A percentile compares a stretch with the other conserved stretches of the same genome.
phyloP scores from a whole-genome alignment of 2,888 invertebrate species.

The Temnothorax rugatulus region DNA sequence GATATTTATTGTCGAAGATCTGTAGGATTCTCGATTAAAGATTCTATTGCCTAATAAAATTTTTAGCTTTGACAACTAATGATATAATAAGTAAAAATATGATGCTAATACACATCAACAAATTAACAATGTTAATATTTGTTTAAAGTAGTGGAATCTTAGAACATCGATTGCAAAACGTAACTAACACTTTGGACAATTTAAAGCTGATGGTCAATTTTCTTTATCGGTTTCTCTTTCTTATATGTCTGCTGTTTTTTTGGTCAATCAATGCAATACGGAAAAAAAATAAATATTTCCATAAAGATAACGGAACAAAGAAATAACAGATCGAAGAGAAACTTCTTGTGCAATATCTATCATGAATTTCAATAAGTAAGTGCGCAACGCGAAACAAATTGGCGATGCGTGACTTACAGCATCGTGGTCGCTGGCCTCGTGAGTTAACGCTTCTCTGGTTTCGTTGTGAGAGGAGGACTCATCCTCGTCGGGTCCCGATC shows the following conservation, averaged over 20 bases:
- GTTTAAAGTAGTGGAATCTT: neutral
- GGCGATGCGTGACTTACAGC: conserved; percentile 88
- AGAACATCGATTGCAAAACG: neutral
- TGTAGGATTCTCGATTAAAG: neutral
- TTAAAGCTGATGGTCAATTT: neutral
- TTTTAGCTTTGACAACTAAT: neutral
- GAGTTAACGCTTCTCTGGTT: conserved; percentile 91
- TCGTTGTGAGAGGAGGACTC: conserved; percentile 87
- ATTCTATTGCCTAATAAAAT: neutral
- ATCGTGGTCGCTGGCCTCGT: conserved; percentile 92
- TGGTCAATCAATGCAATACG: neutral
- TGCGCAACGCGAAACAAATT: conserved; percentile 48
- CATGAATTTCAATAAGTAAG: conserved; percentile 45
- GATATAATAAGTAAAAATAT: neutral
- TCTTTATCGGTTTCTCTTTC: neutral
- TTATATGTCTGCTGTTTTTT: neutral
- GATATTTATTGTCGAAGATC: conserved; percentile 4
- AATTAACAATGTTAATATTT: neutral
- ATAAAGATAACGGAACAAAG: conserved; percentile 48
- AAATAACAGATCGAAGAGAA: conserved; percentile 28
- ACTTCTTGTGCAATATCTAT: conserved; percentile 41
- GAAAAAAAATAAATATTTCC: neutral
- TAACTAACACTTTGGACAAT: neutral
- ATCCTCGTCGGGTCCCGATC: conserved; percentile 84
- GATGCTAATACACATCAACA: neutral